Base-by-base conservation (phyloP, 2,888 invertebrate species). In the Cremastobaeus sp. region DNA sequence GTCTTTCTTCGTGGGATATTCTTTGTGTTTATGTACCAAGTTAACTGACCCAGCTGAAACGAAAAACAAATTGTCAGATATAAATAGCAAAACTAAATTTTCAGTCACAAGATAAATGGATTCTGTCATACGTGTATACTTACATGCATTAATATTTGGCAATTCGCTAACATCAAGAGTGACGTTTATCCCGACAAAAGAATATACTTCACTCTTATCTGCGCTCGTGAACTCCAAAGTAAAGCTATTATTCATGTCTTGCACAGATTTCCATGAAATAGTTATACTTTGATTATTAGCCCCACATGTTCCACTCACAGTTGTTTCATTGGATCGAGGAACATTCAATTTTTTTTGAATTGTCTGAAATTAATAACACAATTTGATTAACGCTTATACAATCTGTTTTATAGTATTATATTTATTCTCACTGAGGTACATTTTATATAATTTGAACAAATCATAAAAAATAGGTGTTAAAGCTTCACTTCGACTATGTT, bases 1-100 rank as follows among this genome's bases (percentile, higher is more conserved):
- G 35, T 89, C 88, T 30, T 91, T 79, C 0, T 92, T 91, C 0
- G 91, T 91, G 74, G 86, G 84, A 88, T 94, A 94, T 74, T 90
- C 52, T 11, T 57, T 54, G 9, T 48, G 17, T 6, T 30, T 39
- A 82, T 92, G 91, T 45, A 88, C 82, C 70, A 92, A 81, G 45
- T 86, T 86, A 25, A 91, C 55, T 0, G 86, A 83, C 77, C 85
- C 82, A 55, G 81, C 86, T 86, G 48, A n/a, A n/a, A n/a, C n/a
- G n/a, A n/a, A n/a, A n/a, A n/a, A n/a, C n/a, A n/a, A n/a, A n/a
- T n/a, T n/a, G n/a, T n/a, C n/a, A n/a, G n/a, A n/a, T n/a, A n/a
- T n/a, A n/a, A n/a, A n/a, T n/a, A n/a, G n/a, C n/a, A n/a, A n/a
- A n/a, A n/a, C n/a, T n/a, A n/a, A 30, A 30, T 30, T 30, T 8